Base-by-base conservation (phyloP, 2,113 vertebrate genomes). In the Thryonomys swinderianus region DNA sequence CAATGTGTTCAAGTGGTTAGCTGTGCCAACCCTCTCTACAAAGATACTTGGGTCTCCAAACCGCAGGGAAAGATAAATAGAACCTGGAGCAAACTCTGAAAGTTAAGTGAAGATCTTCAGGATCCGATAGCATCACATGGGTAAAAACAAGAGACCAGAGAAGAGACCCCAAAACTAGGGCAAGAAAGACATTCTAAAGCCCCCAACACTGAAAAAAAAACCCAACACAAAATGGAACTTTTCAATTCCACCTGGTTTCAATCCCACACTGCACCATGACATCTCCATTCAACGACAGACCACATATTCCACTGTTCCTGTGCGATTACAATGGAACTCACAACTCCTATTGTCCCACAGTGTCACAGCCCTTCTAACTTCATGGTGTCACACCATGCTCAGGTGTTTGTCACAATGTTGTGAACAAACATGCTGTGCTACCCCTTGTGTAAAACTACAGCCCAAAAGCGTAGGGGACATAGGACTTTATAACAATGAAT, bases 51-150 rank as follows among this genome's bases (percentile, higher is more conserved):
- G 10, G n/a, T 61, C 30, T 51, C 79, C 14, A 25, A 42, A 66
- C 37, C 40, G 7, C 5, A 64, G 37, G 34, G 71, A 3, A 73
- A 55, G 27, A 27, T 7, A 25, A 67, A 55, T 1, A 1, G 42
- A 67, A 62, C 17, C 18, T 51, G 53, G 0, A 21, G 3, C 23
- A 62, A 61, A 59, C 34, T 78, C 27, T 84, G 17, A 9, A 57
- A 59, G 66, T 3, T 32, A 8, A 8, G 0, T 1, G 1, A 78
- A 37, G 51, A 40, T 57, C 34, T 23, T 14, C 2, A 0, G 45
- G 25, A 27, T 21, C 45, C 51, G 11, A 11, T 20, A 42, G 61
- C 57, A 37, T 10, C 0, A 0, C 4, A 37, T 2, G 4, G 40
- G 2, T 32, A 17, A 27, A 64, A 7, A 85, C 13, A 27, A 20